phyloP scores from a whole-genome alignment of 64 coral and sea anemone genomes.

The Orbicella faveolata region DNA sequence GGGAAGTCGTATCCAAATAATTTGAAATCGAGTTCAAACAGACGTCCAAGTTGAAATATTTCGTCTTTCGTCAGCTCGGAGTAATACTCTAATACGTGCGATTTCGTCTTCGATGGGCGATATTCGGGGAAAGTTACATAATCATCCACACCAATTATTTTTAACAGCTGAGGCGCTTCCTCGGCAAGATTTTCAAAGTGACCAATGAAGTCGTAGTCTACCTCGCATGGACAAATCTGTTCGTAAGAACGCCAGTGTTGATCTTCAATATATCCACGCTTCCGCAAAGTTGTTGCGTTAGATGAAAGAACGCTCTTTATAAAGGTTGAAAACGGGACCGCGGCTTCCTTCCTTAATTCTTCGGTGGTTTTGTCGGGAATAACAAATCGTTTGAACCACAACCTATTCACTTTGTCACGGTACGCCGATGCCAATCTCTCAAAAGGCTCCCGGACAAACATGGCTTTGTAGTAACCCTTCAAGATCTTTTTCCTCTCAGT shows the following conservation, averaged over 20 bases:
- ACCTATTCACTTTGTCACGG: background rate
- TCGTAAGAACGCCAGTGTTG: slow-evolving; percentile 44
- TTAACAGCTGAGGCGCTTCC: slow-evolving; percentile 7
- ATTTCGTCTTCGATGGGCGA: background rate
- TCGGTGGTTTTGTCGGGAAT: background rate
- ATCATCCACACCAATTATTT: background rate
- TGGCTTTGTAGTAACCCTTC: slow-evolving; percentile 22
- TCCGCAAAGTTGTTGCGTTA: background rate
- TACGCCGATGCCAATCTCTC: slow-evolving; percentile 31
- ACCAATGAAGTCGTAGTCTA: slow-evolving; percentile 32
- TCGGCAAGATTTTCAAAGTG: slow-evolving; percentile 25
- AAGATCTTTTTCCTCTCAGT: background rate
- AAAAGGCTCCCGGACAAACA: slow-evolving; percentile 36
- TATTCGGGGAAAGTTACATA: slow-evolving; percentile 26
- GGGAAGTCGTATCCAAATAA: slow-evolving; percentile 24
- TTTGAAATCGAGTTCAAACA: slow-evolving; percentile 32
- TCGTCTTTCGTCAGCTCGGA: slow-evolving; percentile 16
- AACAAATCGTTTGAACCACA: background rate
- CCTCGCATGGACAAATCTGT: slow-evolving; percentile 28
- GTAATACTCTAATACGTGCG: slow-evolving; percentile 2
- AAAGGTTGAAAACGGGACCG: background rate
- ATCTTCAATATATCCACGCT: background rate
- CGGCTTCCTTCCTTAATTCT: background rate
- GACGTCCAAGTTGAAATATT: background rate
- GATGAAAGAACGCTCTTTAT: background rate